phyloP scores from a whole-genome alignment of 2,797 vertebrate genomes.

The Mionectes olivaceus region DNA sequence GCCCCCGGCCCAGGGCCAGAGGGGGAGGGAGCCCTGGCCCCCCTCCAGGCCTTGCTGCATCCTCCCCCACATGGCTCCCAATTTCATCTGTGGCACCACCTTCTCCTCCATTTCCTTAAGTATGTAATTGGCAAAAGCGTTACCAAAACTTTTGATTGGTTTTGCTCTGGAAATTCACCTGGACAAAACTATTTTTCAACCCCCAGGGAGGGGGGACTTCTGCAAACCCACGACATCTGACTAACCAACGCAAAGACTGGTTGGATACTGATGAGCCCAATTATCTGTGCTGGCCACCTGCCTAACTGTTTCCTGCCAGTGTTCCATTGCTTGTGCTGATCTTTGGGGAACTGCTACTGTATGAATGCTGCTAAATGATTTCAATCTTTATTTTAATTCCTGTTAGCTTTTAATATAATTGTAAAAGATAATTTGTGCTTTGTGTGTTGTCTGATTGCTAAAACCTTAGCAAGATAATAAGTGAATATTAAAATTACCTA shows the following conservation, averaged over 20 bases:
- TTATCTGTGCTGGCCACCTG: slow-evolving; percentile 22
- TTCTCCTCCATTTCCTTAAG: too few relatives aligned
- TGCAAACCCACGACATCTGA: neutral
- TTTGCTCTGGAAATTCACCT: too few relatives aligned
- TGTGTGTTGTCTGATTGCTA: neutral
- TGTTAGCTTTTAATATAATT: slow-evolving; percentile 41
- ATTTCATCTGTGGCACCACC: too few relatives aligned
- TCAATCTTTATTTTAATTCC: slow-evolving; percentile 46
- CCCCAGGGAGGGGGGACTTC: too few relatives aligned
- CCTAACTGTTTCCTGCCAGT: slow-evolving; percentile 17
- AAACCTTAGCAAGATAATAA: neutral
- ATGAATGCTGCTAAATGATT: neutral
- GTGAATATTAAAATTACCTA: neutral
- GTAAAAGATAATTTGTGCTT: neutral
- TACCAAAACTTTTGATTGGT: too few relatives aligned
- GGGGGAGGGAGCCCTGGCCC: too few relatives aligned
- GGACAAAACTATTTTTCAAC: too few relatives aligned
- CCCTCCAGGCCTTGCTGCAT: too few relatives aligned
- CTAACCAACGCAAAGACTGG: neutral
- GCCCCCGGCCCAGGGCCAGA: too few relatives aligned
- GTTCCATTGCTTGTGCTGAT: slow-evolving; percentile 10
- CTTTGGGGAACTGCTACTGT: neutral
- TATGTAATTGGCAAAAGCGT: too few relatives aligned
- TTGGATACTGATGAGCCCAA: neutral
- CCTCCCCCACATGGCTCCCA: too few relatives aligned